Evolutionary conservation across 1,140 invertebrate genomes (phyloP), one percentile per base, ranked within the genome.

Genomic region (Pentalonia nigronervosa): DNA sequence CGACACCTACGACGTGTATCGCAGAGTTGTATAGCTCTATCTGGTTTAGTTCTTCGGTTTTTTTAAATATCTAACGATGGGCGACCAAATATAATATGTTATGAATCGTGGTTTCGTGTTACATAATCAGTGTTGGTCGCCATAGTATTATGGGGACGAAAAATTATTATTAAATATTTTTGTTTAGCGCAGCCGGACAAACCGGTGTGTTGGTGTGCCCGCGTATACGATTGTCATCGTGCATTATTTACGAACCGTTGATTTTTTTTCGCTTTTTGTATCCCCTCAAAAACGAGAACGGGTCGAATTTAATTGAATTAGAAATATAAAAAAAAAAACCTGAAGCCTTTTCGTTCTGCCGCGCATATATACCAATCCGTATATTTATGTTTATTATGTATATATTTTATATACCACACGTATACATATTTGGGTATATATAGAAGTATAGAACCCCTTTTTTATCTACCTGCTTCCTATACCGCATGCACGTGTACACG

Each of bases 171-270:
- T 20, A 87, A 30, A 48, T 87, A 30, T 30, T 41, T 53, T 90
- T 41, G 25, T 60, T 90, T 25, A 67, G 88, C 88, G 3, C 23
- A 34, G 60, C 90, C 56, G 90, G 90, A 91, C 90, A 91, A 67
- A 91, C 90, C 90, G 60, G 90, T 91, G 36, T 50, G 50, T 76
- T 81, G 30, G 47, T 88, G 6, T 36, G 47, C 23, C 25, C 25
- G 36, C 9, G 53, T 23, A 41, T 41, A 23, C 67, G 60, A 48
- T 48, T 81, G 90, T 86, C 81, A 47, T 92, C 67, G 76, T 92
- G 76, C 45, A 92, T 92, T 92, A 92, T 92, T 92, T 92, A 92
- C 91, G 91, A 84, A 92, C 34, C 91, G 91, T 92, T 84, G 91
- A 83, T 83, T 92, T 92, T 84, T 93, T 93, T 90, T 50, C 21